phyloP scores from a whole-genome alignment of 2,113 vertebrate species.

The Coryphaenoides rupestris region DNA sequence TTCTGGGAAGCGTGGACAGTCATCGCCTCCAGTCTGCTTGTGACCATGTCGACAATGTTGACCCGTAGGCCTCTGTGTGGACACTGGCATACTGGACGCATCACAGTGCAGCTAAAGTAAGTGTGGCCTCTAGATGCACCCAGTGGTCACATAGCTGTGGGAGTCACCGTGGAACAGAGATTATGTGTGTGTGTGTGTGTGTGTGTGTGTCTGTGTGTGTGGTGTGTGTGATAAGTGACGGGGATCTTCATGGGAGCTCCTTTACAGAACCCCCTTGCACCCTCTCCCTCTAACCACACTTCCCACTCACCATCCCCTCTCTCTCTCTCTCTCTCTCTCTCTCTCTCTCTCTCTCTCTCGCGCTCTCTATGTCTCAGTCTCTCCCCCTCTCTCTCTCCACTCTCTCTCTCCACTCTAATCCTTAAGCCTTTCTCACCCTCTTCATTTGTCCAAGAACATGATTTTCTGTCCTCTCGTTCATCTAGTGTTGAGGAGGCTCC shows the following conservation, averaged over 20 bases:
- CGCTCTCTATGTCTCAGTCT: too few relatives aligned
- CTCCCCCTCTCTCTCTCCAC: background rate
- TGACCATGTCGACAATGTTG: too few relatives aligned
- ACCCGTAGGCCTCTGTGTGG: background rate
- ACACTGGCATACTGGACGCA: background rate
- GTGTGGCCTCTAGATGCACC: background rate
- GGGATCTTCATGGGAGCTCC: too few relatives aligned
- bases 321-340: constrained; percentile 3
- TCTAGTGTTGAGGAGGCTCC: constrained; percentile 37
- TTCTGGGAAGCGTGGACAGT: too few relatives aligned
- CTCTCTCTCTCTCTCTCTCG: background rate
- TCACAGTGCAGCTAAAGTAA: background rate
- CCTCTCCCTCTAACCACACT: too few relatives aligned
- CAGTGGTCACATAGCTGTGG: background rate
- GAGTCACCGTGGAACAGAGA: background rate
- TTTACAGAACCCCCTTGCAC: background rate
- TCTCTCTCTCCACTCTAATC: background rate
- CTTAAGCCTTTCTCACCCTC: too few relatives aligned
- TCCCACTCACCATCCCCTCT: background rate
- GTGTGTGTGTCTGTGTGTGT: too few relatives aligned
- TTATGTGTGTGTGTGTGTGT: background rate
- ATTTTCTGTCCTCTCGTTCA: constrained; percentile 26
- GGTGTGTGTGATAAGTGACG: too few relatives aligned
- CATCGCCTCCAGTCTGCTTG: too few relatives aligned
- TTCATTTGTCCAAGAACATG: too few relatives aligned